Conservation (phyloP, 2,888 invertebrate genomes). For the Caenorhabditis virilis region DNA sequence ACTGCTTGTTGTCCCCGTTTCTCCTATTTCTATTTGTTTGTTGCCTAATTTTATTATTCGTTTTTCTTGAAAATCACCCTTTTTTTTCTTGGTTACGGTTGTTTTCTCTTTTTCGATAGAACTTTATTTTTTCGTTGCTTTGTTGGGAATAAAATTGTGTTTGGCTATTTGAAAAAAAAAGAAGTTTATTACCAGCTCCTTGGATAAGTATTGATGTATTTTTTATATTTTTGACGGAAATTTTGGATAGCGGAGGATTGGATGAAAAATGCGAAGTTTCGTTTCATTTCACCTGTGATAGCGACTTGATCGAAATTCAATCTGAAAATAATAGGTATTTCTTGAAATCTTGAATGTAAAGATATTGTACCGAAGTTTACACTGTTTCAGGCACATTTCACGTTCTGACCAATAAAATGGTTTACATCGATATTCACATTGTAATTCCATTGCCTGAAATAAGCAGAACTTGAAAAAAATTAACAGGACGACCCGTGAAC, state of each 20-base stretch:
- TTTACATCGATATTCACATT: conserved; percentile 36
- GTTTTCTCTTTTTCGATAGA: conserved; percentile 5
- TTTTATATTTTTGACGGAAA: conserved; percentile 37
- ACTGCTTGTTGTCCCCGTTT: too few species aligned
- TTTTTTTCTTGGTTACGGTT: conserved; percentile 11
- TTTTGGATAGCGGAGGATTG: conserved; percentile 37
- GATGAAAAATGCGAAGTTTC: conserved; percentile 40
- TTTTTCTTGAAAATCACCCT: background rate
- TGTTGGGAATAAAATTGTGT: background rate
- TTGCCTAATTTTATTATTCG: too few species aligned
- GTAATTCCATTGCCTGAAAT: conserved; percentile 8
- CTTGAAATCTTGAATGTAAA: background rate
- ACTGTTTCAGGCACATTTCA: conserved; percentile 35
- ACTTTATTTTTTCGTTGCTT: background rate
- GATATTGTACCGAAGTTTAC: conserved; percentile 28
- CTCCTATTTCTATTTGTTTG: too few species aligned
- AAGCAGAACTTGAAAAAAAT: too few species aligned
- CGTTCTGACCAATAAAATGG: conserved; percentile 30
- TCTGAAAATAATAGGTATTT: conserved; percentile 1
- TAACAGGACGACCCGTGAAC: too few species aligned
- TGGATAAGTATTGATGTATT: conserved; percentile 11
- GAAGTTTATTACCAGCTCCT: background rate
- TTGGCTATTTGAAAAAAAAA: background rate
- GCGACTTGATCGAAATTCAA: conserved; percentile 33
- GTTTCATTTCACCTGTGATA: conserved; percentile 34